Percentiles rank a stretch among this genome's conserved stretches.
Evolutionary conservation across 2,113 vertebrate species (phyloP).

Genomic region (Salvelinus fontinalis): DNA sequence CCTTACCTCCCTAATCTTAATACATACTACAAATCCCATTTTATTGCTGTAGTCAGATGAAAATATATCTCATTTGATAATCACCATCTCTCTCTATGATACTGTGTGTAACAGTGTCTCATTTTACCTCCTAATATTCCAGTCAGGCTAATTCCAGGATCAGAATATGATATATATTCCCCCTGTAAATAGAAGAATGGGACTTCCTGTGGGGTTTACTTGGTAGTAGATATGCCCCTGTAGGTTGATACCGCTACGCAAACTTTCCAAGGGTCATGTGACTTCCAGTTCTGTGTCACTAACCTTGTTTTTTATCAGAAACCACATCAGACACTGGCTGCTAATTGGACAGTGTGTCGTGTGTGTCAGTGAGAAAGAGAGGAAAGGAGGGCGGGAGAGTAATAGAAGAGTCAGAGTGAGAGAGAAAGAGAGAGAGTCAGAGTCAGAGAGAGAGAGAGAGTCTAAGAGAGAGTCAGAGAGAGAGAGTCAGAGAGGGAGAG

Average conservation of each 20-base stretch:
- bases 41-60: not conserved
- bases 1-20: no score
- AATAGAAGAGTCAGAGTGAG: constrained; percentile 21
- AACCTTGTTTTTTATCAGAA: constrained; percentile 68
- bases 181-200: not conserved
- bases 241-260: constrained; percentile 25
- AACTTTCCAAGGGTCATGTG: constrained; percentile 75
- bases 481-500: constrained; percentile 14
- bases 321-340: constrained; percentile 66
- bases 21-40: no score
- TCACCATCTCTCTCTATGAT: not conserved
- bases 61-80: not conserved
- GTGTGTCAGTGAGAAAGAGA: constrained; percentile 31
- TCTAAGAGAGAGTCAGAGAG: constrained; percentile 24
- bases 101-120: not conserved
- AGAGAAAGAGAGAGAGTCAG: constrained; percentile 37
- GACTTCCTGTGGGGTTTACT: constrained; percentile 63
- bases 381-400: constrained; percentile 53
- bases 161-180: not conserved
- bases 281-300: constrained; percentile 74
- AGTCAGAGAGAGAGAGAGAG: not conserved
- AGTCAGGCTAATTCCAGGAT: not conserved
- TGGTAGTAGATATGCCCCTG: not conserved
- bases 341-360: constrained; percentile 57
- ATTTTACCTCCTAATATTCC: not conserved